Conservation (phyloP, 2,797 vertebrate species). For the Lerista edwardsae region DNA sequence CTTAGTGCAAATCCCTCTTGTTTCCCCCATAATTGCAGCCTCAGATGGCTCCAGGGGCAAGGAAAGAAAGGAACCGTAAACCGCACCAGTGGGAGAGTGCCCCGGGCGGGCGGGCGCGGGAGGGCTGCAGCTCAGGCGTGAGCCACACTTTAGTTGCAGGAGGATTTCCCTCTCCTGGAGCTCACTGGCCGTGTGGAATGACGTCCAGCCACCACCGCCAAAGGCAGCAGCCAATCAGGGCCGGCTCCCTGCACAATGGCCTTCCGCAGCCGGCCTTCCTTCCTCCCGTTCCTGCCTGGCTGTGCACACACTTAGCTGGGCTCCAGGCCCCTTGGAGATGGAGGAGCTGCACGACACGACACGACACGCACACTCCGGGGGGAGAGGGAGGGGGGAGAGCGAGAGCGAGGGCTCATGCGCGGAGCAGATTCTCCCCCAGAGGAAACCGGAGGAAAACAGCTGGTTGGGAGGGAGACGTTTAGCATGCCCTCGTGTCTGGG, state of each 20-base stretch:
- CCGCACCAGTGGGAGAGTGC: not conserved
- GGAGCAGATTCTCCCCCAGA: slow-evolving; percentile 58
- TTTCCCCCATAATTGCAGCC: slow-evolving; percentile 36
- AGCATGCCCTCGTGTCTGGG: slow-evolving; percentile 65
- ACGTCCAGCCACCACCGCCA: no score
- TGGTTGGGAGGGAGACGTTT: slow-evolving; percentile 65
- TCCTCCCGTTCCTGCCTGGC: slow-evolving; percentile 15
- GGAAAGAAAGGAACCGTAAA: not conserved
- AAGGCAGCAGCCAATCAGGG: not conserved
- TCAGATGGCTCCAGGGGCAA: slow-evolving; percentile 20
- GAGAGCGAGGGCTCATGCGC: no score
- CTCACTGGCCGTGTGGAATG: slow-evolving; percentile 34
- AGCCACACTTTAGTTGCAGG: not conserved
- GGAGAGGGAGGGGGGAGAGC: no score
- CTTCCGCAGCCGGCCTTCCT: slow-evolving; percentile 35
- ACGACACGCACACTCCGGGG: no score
- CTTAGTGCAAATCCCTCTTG: slow-evolving; percentile 37
- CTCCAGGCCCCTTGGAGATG: slow-evolving; percentile 39
- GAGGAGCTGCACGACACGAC: slow-evolving; percentile 39
- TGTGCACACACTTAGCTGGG: slow-evolving; percentile 28
- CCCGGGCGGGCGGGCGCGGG: not conserved
- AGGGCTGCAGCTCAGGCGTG: slow-evolving; percentile 24
- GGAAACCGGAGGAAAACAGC: slow-evolving; percentile 77
- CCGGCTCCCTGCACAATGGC: not conserved
- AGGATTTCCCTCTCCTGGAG: not conserved